Percentiles rank a stretch among this genome's conserved stretches.
phyloP scores from a whole-genome alignment of 2,888 invertebrate species.

The Villa cingulata region DNA sequence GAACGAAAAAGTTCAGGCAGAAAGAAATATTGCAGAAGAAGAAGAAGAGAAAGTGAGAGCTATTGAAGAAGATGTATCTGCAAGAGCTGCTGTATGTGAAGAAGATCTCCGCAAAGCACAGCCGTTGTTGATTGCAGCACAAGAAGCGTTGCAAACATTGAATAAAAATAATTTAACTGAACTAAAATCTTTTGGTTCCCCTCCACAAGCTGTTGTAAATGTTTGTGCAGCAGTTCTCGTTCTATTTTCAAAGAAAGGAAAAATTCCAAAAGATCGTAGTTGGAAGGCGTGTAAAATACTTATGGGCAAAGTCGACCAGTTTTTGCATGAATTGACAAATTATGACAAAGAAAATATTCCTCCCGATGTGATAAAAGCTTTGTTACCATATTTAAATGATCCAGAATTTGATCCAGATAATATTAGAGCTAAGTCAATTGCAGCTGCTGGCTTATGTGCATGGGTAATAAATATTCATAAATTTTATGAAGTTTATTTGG shows the following conservation, averaged over 20 bases:
- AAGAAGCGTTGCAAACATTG: slow-evolving; percentile 79
- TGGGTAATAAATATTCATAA: slow-evolving; percentile 89
- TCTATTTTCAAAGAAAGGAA: slow-evolving; percentile 66
- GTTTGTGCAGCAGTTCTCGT: slow-evolving; percentile 81
- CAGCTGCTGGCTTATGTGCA: slow-evolving; percentile 84
- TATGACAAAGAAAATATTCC: slow-evolving; percentile 92
- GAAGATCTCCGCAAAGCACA: slow-evolving; percentile 83
- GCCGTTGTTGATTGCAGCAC: slow-evolving; percentile 78
- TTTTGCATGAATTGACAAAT: slow-evolving; percentile 65
- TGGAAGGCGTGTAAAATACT: slow-evolving; percentile 85
- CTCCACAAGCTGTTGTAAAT: slow-evolving; percentile 75
- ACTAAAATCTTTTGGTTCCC: slow-evolving; percentile 84
- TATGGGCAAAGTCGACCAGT: slow-evolving; percentile 84
- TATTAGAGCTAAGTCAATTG: slow-evolving; percentile 71
- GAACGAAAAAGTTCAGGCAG: slow-evolving; percentile 79
- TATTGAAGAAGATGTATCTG: slow-evolving; percentile 76
- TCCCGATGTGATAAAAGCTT: slow-evolving; percentile 72
- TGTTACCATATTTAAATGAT: slow-evolving; percentile 41
- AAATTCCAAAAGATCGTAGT: slow-evolving; percentile 78
- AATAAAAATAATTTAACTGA: slow-evolving; percentile 91
- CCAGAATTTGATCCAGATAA: slow-evolving; percentile 75
- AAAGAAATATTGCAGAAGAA: slow-evolving; percentile 66
- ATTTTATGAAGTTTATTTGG: slow-evolving; percentile 79
- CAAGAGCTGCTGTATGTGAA: slow-evolving; percentile 73
- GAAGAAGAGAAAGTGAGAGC: slow-evolving; percentile 83